Conservation (phyloP, 2,888 invertebrate genomes). For the Myathropa florea region DNA sequence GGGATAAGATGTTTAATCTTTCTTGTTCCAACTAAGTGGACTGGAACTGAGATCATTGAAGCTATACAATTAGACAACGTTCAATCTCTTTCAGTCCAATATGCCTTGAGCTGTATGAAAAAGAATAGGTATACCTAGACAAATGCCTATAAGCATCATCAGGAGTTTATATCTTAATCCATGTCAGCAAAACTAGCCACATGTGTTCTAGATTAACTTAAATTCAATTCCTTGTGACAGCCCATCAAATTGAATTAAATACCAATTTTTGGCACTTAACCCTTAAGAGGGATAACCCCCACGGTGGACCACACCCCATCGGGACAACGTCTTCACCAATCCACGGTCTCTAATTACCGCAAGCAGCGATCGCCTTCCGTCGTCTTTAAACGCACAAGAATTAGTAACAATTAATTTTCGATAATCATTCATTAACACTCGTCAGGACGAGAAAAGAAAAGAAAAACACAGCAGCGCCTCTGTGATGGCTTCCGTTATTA, state of each 20-base stretch:
- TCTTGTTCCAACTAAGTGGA: too few relatives aligned
- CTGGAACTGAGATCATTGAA: too few relatives aligned
- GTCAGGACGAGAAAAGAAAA: background rate
- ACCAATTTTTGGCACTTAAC: background rate
- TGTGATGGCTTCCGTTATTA: background rate
- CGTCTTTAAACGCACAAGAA: constrained; percentile 1
- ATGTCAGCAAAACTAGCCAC: background rate
- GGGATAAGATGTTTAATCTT: too few relatives aligned
- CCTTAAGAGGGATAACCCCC: background rate
- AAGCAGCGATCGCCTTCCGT: constrained; percentile 3
- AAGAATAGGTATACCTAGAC: too few relatives aligned
- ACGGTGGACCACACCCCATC: background rate
- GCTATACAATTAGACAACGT: too few relatives aligned
- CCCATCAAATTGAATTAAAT: background rate
- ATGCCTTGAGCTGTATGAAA: too few relatives aligned
- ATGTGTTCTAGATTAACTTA: too few relatives aligned
- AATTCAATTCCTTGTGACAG: too few relatives aligned
- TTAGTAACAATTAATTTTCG: constrained; percentile 12
- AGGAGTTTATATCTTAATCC: background rate
- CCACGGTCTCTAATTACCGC: background rate
- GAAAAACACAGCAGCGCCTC: background rate
- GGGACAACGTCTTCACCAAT: background rate
- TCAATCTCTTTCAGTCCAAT: too few relatives aligned
- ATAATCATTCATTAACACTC: constrained; percentile 2
- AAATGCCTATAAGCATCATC: too few relatives aligned